These are phyloP conservation scores for Meriones unguiculatus DNA, from an alignment of 2,113 vertebrate species.

Conservation along the genomic window DNA sequence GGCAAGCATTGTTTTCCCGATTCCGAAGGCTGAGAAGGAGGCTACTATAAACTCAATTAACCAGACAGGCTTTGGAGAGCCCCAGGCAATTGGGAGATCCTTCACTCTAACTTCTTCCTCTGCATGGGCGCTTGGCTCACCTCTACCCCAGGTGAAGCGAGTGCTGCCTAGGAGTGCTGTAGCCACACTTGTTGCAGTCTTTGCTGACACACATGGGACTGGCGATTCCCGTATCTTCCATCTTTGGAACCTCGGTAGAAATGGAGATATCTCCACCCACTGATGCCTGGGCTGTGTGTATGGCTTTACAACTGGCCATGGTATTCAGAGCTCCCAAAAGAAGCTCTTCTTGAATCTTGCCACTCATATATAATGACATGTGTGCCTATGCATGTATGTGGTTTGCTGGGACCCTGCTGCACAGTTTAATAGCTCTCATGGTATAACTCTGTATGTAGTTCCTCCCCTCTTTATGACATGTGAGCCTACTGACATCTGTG, in stretches of 20 bases:
- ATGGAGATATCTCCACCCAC: conserved; percentile 27
- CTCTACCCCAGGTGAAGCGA: background rate
- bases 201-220: conserved; percentile 38
- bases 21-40: background rate
- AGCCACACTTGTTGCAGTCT: background rate
- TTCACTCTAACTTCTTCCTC: background rate
- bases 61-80: background rate
- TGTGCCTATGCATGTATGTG: background rate
- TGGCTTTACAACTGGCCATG: conserved; percentile 46
- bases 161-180: background rate
- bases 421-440: background rate
- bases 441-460: background rate
- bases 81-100: background rate
- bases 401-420: background rate
- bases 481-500: background rate
- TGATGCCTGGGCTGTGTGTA: background rate
- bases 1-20: background rate
- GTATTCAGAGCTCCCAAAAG: background rate
- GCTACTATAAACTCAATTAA: background rate
- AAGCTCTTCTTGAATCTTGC: background rate
- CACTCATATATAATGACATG: background rate
- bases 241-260: conserved; percentile 57
- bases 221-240: conserved; percentile 60
- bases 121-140: background rate
- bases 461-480: background rate